A percentile compares a stretch with the other conserved stretches of the same genome.
Evolutionary conservation across 2,888 invertebrate species (phyloP).

Genomic region (Cinara cedri): DNA sequence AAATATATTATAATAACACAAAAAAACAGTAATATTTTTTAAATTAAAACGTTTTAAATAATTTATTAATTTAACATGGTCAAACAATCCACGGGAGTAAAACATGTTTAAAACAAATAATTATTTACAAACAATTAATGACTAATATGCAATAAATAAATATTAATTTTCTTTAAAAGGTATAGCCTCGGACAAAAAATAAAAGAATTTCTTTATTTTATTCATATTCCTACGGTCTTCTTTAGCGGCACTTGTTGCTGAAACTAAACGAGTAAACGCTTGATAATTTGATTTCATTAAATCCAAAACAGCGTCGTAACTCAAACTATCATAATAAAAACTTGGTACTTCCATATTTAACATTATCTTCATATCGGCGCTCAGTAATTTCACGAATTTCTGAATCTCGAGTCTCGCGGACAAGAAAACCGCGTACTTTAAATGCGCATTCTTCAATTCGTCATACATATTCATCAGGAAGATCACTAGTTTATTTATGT

Average conservation of each 20-base stretch:
- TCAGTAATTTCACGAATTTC: background rate
- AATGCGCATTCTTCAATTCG: background rate
- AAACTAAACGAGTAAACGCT: conserved; percentile 17
- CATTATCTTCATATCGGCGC: background rate
- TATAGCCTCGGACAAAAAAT: conserved; percentile 2
- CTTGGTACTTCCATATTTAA: background rate
- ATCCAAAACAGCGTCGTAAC: background rate
- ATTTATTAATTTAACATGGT: too few relatives aligned
- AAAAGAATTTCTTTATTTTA: background rate
- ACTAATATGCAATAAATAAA: background rate
- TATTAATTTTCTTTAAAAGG: background rate
- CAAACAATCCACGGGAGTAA: too few relatives aligned
- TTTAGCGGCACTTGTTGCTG: background rate
- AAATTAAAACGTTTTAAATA: too few relatives aligned
- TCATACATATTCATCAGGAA: background rate
- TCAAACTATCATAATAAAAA: background rate
- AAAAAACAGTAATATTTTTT: too few relatives aligned
- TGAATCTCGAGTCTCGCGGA: background rate
- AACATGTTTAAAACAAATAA: too few relatives aligned
- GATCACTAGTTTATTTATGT: background rate
- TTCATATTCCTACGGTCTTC: background rate
- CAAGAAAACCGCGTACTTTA: background rate
- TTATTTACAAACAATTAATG: too few relatives aligned
- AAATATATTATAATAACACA: too few relatives aligned
- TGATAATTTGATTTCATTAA: conserved; percentile 21